These are phyloP conservation scores for Myopa testacea DNA, from an alignment of 2,888 invertebrate species.

Conservation along the genomic window DNA sequence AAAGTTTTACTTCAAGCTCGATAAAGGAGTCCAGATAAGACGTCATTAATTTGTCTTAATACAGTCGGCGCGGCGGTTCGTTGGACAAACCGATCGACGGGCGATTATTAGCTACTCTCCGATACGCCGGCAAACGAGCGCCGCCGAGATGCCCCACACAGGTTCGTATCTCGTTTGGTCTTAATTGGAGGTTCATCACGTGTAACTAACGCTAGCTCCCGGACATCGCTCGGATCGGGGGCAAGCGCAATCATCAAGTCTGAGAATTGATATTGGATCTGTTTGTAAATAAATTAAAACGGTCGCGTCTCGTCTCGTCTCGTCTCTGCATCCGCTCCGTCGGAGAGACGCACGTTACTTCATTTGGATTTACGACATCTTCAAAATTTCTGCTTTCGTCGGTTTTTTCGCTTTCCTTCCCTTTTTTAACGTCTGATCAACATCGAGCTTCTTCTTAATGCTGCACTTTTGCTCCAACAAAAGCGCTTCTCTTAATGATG, in stretches of 20 bases:
- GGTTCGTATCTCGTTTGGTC: slow-evolving; percentile 23
- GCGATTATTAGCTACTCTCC: slow-evolving; percentile 30
- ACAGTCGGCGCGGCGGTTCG: background rate
- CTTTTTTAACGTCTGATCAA: too few species aligned
- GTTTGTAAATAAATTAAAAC: slow-evolving; percentile 30
- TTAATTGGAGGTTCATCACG: background rate
- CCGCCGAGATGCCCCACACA: slow-evolving; percentile 42
- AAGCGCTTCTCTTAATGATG: background rate
- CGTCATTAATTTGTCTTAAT: slow-evolving; percentile 41
- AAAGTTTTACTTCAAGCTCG: slow-evolving; percentile 42
- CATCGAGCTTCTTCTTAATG: background rate
- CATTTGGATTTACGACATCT: background rate
- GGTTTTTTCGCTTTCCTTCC: background rate
- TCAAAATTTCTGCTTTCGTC: background rate
- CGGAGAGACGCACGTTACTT: background rate
- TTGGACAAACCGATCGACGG: background rate
- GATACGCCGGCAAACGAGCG: slow-evolving; percentile 40
- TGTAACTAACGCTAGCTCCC: background rate
- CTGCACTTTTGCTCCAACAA: slow-evolving; percentile 7
- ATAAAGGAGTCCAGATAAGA: slow-evolving; percentile 46
- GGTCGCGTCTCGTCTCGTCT: slow-evolving; percentile 18
- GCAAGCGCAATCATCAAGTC: too few species aligned
- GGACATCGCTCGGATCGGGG: background rate
- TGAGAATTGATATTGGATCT: slow-evolving; percentile 10
- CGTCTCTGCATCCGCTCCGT: background rate